Base-by-base conservation (phyloP, 2,888 invertebrate species). In the Meta bourneti region DNA sequence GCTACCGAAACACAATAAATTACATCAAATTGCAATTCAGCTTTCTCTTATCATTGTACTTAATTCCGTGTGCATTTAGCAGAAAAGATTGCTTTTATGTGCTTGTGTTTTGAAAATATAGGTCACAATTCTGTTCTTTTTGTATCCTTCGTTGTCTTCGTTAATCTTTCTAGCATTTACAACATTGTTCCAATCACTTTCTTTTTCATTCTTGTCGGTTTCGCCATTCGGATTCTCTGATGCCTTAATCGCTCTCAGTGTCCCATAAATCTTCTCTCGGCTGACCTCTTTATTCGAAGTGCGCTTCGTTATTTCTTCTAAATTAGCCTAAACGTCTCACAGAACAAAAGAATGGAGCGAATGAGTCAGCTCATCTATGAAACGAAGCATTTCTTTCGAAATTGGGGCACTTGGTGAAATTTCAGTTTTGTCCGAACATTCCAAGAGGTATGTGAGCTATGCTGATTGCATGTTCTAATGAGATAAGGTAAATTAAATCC, bases 151-250 rank as follows among this genome's bases (percentile, higher is more conserved):
- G 13, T 61, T 61, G 61, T 61, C 9, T 61, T 61, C 61, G 61
- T 61, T 61, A 61, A 61, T 61, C 61, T 61, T 16, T 16, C 13
- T 9, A 16, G 61, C 61, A 61, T 61, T 61, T 61, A 61, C 61
- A 61, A 61, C 61, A 61, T 61, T 61, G 61, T 61, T 61, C 61
- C 61, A 61, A 61, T 61, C 61, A 61, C 61, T 61, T 61, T 61
- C 61, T 61, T 61, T 16, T 61, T 16, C 9, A 9, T 61, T 16
- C 61, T 13, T 61, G 34, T 34, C 34, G 34, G 34, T 34, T 34
- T 34, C 34, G 11, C 61, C 61, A 61, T 61, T 61, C 61, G 8
- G 61, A 16, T 16, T 16, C 61, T 61, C 13, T 5, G 61, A 16
- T 61, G 61, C 61, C 8, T 16, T 61, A 61, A 61, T 61, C 61